Base-by-base conservation (phyloP, 2,888 invertebrate genomes). In the Malachius bipustulatus region DNA sequence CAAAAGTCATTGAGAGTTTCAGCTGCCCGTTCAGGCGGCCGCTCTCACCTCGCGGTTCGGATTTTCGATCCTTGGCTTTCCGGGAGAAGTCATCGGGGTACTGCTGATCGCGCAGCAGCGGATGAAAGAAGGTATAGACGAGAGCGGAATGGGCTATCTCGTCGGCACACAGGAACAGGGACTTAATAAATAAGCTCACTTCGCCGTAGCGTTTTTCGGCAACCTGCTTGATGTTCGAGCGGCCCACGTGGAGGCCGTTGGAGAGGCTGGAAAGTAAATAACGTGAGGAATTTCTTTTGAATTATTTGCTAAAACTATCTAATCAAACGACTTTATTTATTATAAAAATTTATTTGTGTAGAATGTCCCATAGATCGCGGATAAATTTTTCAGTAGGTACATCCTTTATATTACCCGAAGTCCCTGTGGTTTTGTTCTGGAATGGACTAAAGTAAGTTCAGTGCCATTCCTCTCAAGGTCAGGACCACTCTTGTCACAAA, bases 91-190 rank as follows among this genome's bases (percentile, higher is more conserved):
- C 78, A 49, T 83, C 82, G 8, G 82, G 79, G 53, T 87, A 87
- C 59, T 91, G 88, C 63, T 94, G 93, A 64, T 97, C 97, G 43
- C 96, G 68, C 42, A 94, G 65, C 42, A 97, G 64, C 2, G 96
- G 93, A 66, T 98, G 98, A 69, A 97, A 97, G 69, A 98, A 98
- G 1, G 97, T 98, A 60, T 97, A 97, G 1, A 98, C 93, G 35
- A 98, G 70, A 62, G 94, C 91, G 4, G 83, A 87, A 66, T 97
- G 94, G 0, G 90, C 82, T 48, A 98, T 90, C 68, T 97, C 96
- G 47, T 88, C 82, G 0, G 90, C 83, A 55, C 91, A 77, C 50
- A 71, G 70, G 63, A 93, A 89, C 35, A 98, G 67, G 0, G 87
- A 82, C 30, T 77, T 71, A 3, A 98, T 71, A 64, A 97, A 97